Conservation (phyloP, 2,113 vertebrate genomes). For the Gasterosteus aculeatus region DNA sequence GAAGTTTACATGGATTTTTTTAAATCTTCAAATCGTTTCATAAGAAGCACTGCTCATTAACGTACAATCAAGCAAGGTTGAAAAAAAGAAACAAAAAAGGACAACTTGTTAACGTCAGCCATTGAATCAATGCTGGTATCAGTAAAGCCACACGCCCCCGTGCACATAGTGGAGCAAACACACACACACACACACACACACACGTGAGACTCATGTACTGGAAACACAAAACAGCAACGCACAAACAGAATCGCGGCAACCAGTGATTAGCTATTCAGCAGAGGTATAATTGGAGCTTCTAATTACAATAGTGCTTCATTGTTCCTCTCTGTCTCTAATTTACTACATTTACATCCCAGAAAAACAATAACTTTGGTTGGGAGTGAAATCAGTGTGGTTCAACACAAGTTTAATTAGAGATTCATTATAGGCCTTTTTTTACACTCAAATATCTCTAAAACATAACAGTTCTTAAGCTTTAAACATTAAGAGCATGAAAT, state of each 20-base stretch:
- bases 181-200: slow-evolving; percentile 27
- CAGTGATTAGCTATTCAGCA: slow-evolving; percentile 68
- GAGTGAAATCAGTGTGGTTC: slow-evolving; percentile 30
- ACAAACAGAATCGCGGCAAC: slow-evolving; percentile 62
- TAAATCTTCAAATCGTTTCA: slow-evolving; percentile 63
- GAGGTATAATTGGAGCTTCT: slow-evolving; percentile 71
- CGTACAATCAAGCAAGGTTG: slow-evolving; percentile 67
- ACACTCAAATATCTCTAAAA: slow-evolving; percentile 45
- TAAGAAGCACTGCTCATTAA: slow-evolving; percentile 67
- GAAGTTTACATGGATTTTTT: slow-evolving; percentile 59
- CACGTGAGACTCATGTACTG: slow-evolving; percentile 33
- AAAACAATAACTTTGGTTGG: slow-evolving; percentile 67
- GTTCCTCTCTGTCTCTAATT: slow-evolving; percentile 70
- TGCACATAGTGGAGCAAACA: slow-evolving; percentile 25
- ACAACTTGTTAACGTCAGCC: slow-evolving; percentile 42
- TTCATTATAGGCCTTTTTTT: slow-evolving; percentile 23
- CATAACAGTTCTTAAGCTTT: slow-evolving; percentile 29
- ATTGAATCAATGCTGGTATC: slow-evolving; percentile 48
- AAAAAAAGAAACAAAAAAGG: slow-evolving; percentile 35
- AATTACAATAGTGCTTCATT: slow-evolving; percentile 70
- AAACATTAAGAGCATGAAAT: slow-evolving; percentile 31
- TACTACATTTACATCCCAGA: slow-evolving; percentile 65
- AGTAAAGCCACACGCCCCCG: slow-evolving; percentile 40
- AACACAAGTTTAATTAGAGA: slow-evolving; percentile 44
- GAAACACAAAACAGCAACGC: slow-evolving; percentile 55